A percentile compares a stretch with the other conserved stretches of the same genome.
Conservation (phyloP, 2,113 vertebrate genomes). For the Eidolon helvum region DNA sequence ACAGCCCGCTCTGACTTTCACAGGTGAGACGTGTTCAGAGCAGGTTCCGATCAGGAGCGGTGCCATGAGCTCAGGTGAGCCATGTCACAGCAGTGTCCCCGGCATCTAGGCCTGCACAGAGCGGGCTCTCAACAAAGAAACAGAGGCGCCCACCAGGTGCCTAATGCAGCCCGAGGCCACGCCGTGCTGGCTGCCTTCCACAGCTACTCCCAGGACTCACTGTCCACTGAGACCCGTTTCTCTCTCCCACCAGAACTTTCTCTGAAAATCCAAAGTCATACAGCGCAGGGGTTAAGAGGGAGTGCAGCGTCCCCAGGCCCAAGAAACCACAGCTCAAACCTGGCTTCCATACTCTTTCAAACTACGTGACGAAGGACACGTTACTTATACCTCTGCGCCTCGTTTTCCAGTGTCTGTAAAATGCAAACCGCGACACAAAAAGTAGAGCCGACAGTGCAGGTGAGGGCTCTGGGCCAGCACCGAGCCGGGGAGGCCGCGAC, state of each 20-base stretch:
- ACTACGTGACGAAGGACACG: background rate
- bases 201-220: background rate
- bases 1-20: rapidly evolving
- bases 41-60: background rate
- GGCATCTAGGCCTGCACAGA: background rate
- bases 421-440: rapidly evolving
- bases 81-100: background rate
- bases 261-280: background rate
- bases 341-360: background rate
- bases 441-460: rapidly evolving
- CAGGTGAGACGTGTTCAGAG: background rate
- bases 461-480: background rate
- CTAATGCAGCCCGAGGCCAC: background rate
- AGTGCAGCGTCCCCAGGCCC: background rate
- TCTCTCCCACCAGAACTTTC: background rate
- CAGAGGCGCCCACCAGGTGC: no score
- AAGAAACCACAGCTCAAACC: background rate
- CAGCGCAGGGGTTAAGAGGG: background rate
- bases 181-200: background rate
- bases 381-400: background rate
- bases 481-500: background rate
- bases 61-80: background rate
- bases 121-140: background rate
- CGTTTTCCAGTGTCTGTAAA: background rate
- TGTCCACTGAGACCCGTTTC: no score